Base-by-base conservation (phyloP, 1,140 invertebrate genomes). In the Drosophila saltans region DNA sequence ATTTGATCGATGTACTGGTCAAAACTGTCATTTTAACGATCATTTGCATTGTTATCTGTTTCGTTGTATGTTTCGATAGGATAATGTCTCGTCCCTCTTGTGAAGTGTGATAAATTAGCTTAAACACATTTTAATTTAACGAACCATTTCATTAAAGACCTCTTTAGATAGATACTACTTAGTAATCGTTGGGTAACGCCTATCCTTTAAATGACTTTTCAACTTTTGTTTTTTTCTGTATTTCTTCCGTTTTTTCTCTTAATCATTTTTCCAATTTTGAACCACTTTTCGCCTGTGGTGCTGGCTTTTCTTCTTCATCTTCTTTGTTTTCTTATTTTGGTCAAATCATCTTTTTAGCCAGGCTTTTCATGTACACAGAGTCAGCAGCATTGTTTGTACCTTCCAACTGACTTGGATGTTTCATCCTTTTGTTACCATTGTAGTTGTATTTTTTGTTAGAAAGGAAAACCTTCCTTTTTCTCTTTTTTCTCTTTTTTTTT, bases 401-500 rank as follows among this genome's bases (percentile, higher is more conserved):
- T 24, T 28, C 40, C 9, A 28, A 41, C 39, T 61, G 36, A 21
- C 41, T 61, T 61, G 40, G 39, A 43, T 48, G 21, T 45, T 62
- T 62, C 2, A 16, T 62, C 21, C 60, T 43, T 43, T 62, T 62
- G 60, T 62, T 61, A 61, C 43, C 59, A 45, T 45, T 62, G 60
- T 62, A 45, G 16, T 62, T 61, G 16, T 61, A 28, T 43, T 61
- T 60, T 16, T 16, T 16, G 16, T 16, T 16, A 16, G 16, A 16
- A 16, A 16, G 16, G 16, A 16, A 16, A 16, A 16, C 16, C 16
- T 16, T 16, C 16, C 16, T 16, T 16, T 16, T 16, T 16, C 16
- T 16, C 16, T 16, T 16, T 16, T 16, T 16, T n/a, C n/a, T n/a
- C n/a, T 16, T 16, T 0, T 16, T 16, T 16, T n/a, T 33, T 57